Evolutionary conservation across 2,113 vertebrate species (phyloP), one percentile per base, ranked within the genome.

Genomic region (Coracopsis vasa): DNA sequence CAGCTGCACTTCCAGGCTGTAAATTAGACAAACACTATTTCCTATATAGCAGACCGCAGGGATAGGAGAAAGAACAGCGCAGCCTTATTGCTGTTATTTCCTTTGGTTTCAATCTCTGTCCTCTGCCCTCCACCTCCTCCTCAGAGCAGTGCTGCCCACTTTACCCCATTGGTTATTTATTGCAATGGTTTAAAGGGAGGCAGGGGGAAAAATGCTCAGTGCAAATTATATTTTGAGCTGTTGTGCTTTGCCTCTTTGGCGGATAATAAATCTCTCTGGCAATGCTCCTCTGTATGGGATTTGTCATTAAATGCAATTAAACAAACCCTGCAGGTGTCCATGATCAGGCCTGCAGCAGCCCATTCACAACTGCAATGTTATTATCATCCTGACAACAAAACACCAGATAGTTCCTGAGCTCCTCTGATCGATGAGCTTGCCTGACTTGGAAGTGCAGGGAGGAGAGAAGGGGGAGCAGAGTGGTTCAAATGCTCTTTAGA

Each of bases 271-370:
- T 97, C 95, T 96, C 93, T 95, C 96, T 86, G 92, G 97, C 96
- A 92, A 80, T 92, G 94, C 93, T 93, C 87, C 93, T 95, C 95
- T 78, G 85, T 95, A 97, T 95, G 92, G 97, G 97, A 95, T 96
- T 97, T 97, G 97, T 97, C 97, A 97, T 97, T 97, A 97, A 97
- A 97, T 97, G 97, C 97, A 97, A 97, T 97, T 97, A 97, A 97
- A 97, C 95, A 95, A 97, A 95, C 91, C 96, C 95, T 94, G 93
- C 97, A 96, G 96, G 95, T 96, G 96, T 96, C 96, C 95, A 41
- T 92, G 96, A 86, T 96, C 95, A 94, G 95, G 96, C 96, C 96
- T 95, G 95, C 96, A 96, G 96, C 95, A 96, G 96, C 96, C 96
- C 96, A 96, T 97, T 97, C 97, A 97, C 96, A 96, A 95, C 87